Conservation (phyloP, 1,140 invertebrate species). For the Odontomachus brunneus region DNA sequence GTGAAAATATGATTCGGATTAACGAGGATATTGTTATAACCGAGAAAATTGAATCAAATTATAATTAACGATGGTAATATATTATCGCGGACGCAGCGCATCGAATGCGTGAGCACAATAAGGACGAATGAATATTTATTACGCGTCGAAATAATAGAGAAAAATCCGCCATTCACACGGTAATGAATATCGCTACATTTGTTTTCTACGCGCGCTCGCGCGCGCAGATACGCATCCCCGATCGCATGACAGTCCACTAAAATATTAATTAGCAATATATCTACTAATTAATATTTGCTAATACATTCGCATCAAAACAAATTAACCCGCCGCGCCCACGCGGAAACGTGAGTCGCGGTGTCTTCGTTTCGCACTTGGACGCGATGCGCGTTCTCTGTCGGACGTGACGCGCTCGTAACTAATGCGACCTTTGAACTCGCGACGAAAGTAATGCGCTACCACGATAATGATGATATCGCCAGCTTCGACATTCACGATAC, state of each 20-base stretch:
- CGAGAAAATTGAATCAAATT: conserved; percentile 59
- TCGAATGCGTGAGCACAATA: conserved; percentile 56
- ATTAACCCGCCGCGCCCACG: conserved; percentile 8
- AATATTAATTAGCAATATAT: conserved; percentile 47
- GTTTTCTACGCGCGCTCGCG: conserved; percentile 42
- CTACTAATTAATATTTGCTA: conserved; percentile 47
- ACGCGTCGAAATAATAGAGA: conserved; percentile 58
- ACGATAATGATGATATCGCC: neutral
- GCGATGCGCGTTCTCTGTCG: neutral
- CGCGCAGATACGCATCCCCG: neutral
- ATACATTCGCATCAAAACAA: conserved; percentile 26
- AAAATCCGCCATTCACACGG: conserved; percentile 56
- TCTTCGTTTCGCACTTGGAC: neutral
- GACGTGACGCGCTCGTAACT: no score
- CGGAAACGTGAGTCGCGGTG: neutral
- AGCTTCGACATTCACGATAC: conserved; percentile 29
- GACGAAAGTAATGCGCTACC: conserved; percentile 6
- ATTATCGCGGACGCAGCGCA: conserved; percentile 50
- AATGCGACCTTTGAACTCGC: neutral
- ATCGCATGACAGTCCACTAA: conserved; percentile 27
- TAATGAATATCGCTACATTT: conserved; percentile 56
- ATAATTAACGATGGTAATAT: conserved; percentile 63
- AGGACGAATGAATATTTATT: conserved; percentile 62
- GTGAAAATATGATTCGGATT: conserved; percentile 60
- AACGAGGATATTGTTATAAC: conserved; percentile 62